A percentile compares a stretch with the other conserved stretches of the same genome.
phyloP scores from a whole-genome alignment of 2,113 vertebrate species.

The Melospiza melodia region DNA sequence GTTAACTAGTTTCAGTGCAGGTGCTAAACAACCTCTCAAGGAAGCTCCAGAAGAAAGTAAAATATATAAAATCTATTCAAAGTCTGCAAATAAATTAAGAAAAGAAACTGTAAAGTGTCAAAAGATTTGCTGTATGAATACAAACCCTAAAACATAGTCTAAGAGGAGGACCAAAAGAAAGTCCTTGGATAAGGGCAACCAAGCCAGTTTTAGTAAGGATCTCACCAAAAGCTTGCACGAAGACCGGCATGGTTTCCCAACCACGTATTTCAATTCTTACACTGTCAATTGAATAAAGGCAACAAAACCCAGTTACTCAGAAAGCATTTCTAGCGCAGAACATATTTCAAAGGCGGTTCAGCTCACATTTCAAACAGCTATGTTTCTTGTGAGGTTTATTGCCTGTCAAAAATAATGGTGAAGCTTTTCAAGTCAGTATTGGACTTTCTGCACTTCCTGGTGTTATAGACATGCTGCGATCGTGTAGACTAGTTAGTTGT shows the following conservation, averaged over 20 bases:
- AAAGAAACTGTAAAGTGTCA: constrained; percentile 73
- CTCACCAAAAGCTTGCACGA: background rate
- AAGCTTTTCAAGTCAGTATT: constrained; percentile 51
- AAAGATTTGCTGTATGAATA: constrained; percentile 62
- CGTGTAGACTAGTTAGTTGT: constrained; percentile 50
- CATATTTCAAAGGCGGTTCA: constrained; percentile 58
- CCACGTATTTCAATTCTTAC: background rate
- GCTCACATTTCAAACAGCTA: constrained; percentile 46
- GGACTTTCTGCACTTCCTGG: constrained; percentile 49
- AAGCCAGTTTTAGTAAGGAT: constrained; percentile 1
- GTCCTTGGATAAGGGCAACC: constrained; percentile 43
- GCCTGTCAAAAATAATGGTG: constrained; percentile 41
- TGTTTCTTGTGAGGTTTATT: constrained; percentile 15
- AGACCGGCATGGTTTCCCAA: background rate
- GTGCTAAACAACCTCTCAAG: constrained; percentile 77
- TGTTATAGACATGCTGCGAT: constrained; percentile 58
- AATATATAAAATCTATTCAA: constrained; percentile 75
- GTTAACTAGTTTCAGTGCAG: constrained; percentile 80
- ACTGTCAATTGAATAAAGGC: constrained; percentile 39
- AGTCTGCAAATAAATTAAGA: constrained; percentile 81
- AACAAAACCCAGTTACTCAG: constrained; percentile 33
- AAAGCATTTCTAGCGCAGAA: constrained; percentile 52
- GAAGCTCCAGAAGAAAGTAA: constrained; percentile 82
- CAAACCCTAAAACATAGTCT: constrained; percentile 58
- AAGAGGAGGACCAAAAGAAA: constrained; percentile 49